phyloP scores from a whole-genome alignment of 2,113 vertebrate species.

The Notarius quadriscutis region DNA sequence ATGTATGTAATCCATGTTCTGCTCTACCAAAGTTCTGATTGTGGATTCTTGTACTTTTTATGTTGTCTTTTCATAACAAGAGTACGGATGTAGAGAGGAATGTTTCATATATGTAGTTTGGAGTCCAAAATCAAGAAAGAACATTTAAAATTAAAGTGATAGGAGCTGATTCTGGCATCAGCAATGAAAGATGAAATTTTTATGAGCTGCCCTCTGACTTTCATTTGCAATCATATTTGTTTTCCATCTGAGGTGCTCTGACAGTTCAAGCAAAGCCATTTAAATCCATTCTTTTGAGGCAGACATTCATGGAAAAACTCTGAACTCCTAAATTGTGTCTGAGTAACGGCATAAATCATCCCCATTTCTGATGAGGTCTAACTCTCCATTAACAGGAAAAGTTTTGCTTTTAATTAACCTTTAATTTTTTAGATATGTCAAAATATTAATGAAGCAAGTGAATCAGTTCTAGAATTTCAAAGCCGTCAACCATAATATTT shows the following conservation, averaged over 20 bases:
- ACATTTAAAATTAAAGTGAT: conserved; percentile 14
- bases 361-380: not conserved
- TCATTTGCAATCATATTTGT: conserved; percentile 41
- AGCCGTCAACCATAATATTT: not conserved
- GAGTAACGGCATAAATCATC: conserved; percentile 8
- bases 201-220: conserved; percentile 35
- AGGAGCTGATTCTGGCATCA: conserved; percentile 21
- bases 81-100: not conserved
- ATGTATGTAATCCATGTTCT: not conserved
- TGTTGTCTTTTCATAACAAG: not conserved
- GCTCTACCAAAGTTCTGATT: not conserved
- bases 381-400: not conserved
- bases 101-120: not conserved
- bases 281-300: not conserved
- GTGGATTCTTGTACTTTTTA: not conserved
- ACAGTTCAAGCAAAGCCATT: conserved; percentile 13
- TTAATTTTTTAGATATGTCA: not conserved
- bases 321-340: not conserved
- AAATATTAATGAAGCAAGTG: not conserved
- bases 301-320: conserved; percentile 9
- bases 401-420: conserved; percentile 9
- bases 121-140: conserved; percentile 6
- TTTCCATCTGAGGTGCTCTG: conserved; percentile 18
- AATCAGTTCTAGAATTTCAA: not conserved
- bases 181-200: conserved; percentile 34